Conservation (phyloP, 2,888 invertebrate genomes). For the Cerastoderma edule region DNA sequence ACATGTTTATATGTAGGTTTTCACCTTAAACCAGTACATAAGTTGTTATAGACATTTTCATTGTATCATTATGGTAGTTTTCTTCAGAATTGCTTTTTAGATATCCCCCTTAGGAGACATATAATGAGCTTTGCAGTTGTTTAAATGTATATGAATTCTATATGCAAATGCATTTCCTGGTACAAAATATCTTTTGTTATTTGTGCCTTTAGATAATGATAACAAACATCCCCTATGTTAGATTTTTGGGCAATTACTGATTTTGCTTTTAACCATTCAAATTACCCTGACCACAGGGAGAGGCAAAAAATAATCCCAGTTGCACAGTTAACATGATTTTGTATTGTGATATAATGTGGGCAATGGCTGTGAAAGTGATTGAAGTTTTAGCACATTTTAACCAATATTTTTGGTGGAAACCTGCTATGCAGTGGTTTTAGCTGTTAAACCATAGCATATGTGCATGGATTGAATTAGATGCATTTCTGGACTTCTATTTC, state of each 20-base stretch:
- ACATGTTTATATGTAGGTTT: too few relatives aligned
- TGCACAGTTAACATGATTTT: conserved; percentile 19
- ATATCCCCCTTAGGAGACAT: background rate
- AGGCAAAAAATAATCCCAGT: conserved; percentile 16
- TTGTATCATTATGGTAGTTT: too few relatives aligned
- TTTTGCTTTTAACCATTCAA: conserved; percentile 10
- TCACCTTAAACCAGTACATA: too few relatives aligned
- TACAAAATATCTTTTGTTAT: background rate
- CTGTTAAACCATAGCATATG: conserved; percentile 57
- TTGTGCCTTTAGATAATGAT: conserved; percentile 7
- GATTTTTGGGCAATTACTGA: conserved; percentile 7
- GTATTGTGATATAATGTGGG: conserved; percentile 29
- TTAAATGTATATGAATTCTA: background rate
- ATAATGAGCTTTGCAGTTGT: background rate
- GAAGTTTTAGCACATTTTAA: conserved; percentile 44
- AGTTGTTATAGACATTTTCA: too few relatives aligned
- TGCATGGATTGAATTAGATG: conserved; percentile 41
- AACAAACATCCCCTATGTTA: background rate
- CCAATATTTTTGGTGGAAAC: conserved; percentile 34
- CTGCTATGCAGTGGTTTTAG: conserved; percentile 25
- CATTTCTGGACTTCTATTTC: conserved; percentile 35
- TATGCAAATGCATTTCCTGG: conserved; percentile 17
- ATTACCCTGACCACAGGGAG: conserved; percentile 20
- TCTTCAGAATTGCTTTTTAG: background rate
- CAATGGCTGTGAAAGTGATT: conserved; percentile 13